Evolutionary conservation across 2,888 invertebrate species (phyloP).

Genomic region (Tanypteryx hageni): DNA sequence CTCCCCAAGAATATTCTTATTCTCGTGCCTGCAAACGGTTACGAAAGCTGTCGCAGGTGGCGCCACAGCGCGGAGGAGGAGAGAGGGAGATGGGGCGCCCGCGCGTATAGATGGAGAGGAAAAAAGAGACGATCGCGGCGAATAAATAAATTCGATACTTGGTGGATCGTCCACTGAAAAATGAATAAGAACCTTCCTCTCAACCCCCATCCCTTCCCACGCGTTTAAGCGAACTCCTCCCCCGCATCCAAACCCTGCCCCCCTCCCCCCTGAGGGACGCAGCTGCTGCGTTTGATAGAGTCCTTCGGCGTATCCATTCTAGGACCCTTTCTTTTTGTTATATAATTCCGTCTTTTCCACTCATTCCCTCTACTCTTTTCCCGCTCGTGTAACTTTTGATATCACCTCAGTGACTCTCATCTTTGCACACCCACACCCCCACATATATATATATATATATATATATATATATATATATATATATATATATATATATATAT

Average conservation of each 20-base stretch:
- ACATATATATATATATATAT: too few species aligned
- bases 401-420: not conserved
- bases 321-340: slow-evolving; percentile 52
- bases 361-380: not conserved
- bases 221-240: slow-evolving; percentile 7
- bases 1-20: slow-evolving; percentile 13
- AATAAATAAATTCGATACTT: slow-evolving; percentile 64
- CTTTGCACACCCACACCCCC: too few species aligned
- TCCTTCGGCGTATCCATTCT: slow-evolving; percentile 30
- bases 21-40: slow-evolving; percentile 30
- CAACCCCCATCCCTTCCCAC: not conserved
- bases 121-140: slow-evolving; percentile 10
- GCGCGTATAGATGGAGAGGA: not conserved
- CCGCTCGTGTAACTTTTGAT: not conserved
- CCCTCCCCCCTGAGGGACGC: slow-evolving; percentile 2
- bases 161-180: slow-evolving; percentile 60
- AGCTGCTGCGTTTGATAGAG: slow-evolving; percentile 53
- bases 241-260: not conserved
- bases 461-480: too few species aligned
- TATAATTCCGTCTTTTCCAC: not conserved
- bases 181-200: slow-evolving; percentile 31
- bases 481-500: too few species aligned
- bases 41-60: slow-evolving; percentile 41
- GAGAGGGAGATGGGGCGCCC: not conserved
- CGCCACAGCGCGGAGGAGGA: not conserved